A percentile compares a stretch with the other conserved stretches of the same genome.
Conservation (phyloP, 2,113 vertebrate species). For the Anolis sagrei region DNA sequence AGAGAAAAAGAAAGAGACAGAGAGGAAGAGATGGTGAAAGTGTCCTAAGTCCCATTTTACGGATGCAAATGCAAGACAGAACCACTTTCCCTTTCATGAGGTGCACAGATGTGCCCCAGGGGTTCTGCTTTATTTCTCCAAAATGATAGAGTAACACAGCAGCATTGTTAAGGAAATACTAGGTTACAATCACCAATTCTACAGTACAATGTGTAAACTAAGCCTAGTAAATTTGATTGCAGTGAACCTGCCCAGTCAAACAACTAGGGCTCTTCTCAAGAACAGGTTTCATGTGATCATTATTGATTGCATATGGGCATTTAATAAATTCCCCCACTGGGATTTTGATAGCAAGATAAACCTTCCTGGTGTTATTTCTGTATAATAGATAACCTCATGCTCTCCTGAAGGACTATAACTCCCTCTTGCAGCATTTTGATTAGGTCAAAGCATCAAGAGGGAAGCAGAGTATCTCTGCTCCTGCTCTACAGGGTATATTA, state of each 20-base stretch:
- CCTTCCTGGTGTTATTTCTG: background rate
- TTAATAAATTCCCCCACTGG: background rate
- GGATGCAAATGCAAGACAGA: background rate
- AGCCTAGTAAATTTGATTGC: slow-evolving; percentile 39
- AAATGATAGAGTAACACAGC: background rate
- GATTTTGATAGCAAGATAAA: background rate
- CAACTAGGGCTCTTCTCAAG: slow-evolving; percentile 14
- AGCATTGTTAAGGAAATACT: slow-evolving; percentile 41
- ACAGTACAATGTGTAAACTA: slow-evolving; percentile 22
- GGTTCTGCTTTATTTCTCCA: slow-evolving; percentile 47
- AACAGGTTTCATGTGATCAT: slow-evolving; percentile 45
- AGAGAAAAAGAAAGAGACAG: background rate
- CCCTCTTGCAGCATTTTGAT: too few relatives aligned
- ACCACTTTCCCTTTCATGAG: slow-evolving; percentile 18
- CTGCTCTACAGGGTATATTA: too few relatives aligned
- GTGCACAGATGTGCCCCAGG: slow-evolving; percentile 28
- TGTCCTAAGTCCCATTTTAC: background rate
- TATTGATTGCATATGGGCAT: slow-evolving; percentile 55
- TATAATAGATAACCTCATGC: background rate
- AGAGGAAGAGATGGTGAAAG: background rate
- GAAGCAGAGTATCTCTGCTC: too few relatives aligned
- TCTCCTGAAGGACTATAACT: too few relatives aligned
- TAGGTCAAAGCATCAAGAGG: too few relatives aligned
- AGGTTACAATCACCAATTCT: slow-evolving; percentile 18
- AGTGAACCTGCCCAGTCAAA: background rate